Conservation (phyloP, 30 jellyfish, hydroid and myxozoan genomes). For the Haliclystus octoradiatus region DNA sequence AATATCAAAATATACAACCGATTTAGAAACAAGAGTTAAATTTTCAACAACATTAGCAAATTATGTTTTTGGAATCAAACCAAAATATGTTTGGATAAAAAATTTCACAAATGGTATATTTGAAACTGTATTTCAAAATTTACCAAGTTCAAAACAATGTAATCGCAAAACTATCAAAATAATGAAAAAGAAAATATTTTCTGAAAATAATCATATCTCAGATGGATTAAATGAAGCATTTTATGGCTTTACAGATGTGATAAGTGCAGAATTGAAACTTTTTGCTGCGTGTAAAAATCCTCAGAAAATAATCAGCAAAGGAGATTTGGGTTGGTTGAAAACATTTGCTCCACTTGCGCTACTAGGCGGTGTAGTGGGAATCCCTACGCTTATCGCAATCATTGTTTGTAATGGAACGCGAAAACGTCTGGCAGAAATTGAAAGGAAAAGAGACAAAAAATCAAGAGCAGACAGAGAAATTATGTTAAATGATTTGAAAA, state of each 20-base stretch:
- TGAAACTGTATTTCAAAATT: conserved; percentile 34
- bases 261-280: conserved; percentile 30
- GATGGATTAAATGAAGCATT: conserved; percentile 40
- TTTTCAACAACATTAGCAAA: conserved; percentile 38
- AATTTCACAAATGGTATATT: conserved; percentile 40
- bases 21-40: conserved; percentile 48
- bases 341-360: conserved; percentile 70
- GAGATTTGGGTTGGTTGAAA: conserved; percentile 60
- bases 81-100: conserved; percentile 39
- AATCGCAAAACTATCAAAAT: conserved; percentile 30
- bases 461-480: conserved; percentile 67
- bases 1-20: conserved; percentile 32
- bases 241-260: conserved; percentile 17
- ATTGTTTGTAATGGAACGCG: conserved; percentile 74
- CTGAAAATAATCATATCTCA: conserved; percentile 6
- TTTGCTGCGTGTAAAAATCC: conserved; percentile 30
- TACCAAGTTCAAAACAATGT: conserved; percentile 45
- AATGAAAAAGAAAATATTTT: conserved; percentile 19
- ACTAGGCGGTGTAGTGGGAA: conserved; percentile 52
- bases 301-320: conserved; percentile 5
- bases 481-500: conserved; percentile 56
- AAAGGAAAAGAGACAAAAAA: conserved; percentile 54
- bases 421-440: conserved; percentile 59
- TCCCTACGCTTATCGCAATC: conserved; percentile 75
- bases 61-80: conserved; percentile 23